Conservation (phyloP, 1,140 invertebrate species). For the Ceratina australensis region DNA sequence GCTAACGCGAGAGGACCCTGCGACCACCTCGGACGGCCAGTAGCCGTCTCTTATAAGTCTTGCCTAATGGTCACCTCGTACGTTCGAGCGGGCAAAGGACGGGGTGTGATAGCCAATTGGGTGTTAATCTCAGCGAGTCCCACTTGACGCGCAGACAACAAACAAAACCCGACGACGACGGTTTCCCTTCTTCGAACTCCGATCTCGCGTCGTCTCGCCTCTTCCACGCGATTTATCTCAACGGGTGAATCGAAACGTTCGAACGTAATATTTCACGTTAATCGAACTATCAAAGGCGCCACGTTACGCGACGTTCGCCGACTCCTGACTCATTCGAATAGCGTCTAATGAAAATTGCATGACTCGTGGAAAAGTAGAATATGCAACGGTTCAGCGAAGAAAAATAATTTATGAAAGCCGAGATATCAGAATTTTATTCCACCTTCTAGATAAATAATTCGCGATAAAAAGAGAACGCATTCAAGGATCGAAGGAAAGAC, state of each 20-base stretch:
- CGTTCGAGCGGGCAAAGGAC: conserved; percentile 51
- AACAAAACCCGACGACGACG: conserved; percentile 31
- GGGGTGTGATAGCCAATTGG: conserved; percentile 65
- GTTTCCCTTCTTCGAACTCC: conserved; percentile 15
- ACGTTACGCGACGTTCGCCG: too few relatives aligned
- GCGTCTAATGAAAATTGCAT: too few relatives aligned
- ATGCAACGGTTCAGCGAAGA: conserved; percentile 1
- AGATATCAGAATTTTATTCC: conserved; percentile 3
- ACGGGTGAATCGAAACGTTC: not conserved
- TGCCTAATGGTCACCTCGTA: conserved; percentile 57
- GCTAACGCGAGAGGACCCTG: conserved; percentile 31
- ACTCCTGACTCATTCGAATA: too few relatives aligned
- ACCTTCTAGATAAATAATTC: conserved; percentile 8
- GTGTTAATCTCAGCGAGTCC: conserved; percentile 64
- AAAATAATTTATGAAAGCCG: conserved; percentile 13
- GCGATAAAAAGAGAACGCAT: not conserved
- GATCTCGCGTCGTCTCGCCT: not conserved
- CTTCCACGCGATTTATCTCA: not conserved
- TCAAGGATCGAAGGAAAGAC: not conserved
- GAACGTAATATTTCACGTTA: not conserved
- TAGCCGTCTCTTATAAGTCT: conserved; percentile 59
- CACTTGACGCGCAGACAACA: conserved; percentile 65
- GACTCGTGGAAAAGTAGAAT: conserved; percentile 22
- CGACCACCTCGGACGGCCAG: conserved; percentile 58
- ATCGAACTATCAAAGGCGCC: not conserved